Conservation (phyloP, 2,797 vertebrate species). For the Fratercula arctica region DNA sequence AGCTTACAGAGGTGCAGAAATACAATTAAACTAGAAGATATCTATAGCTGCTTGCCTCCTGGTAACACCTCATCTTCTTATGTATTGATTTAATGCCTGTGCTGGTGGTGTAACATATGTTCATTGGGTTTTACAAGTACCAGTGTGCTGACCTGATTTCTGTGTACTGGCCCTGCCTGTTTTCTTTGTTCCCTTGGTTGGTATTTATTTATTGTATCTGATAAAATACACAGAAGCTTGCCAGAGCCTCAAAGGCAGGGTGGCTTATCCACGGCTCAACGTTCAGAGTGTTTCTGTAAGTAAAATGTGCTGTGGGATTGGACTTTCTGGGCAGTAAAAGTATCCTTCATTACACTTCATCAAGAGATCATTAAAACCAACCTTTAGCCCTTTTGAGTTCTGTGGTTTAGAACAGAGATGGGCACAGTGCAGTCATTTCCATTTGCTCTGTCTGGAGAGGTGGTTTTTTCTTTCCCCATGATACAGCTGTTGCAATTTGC, state of each 20-base stretch:
- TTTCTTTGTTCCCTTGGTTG: background rate
- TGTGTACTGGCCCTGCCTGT: background rate
- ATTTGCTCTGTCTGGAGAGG: background rate
- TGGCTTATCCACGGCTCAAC: background rate
- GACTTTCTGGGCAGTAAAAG: background rate
- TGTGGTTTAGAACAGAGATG: background rate
- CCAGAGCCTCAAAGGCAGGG: background rate
- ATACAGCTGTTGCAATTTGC: background rate
- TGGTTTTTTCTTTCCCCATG: background rate
- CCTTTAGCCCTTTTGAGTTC: background rate
- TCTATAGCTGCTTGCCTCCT: background rate
- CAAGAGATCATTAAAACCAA: background rate
- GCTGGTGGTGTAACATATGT: background rate
- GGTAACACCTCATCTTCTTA: background rate
- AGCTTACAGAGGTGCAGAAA: slow-evolving; percentile 12
- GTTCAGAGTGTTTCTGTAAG: background rate
- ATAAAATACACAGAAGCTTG: background rate
- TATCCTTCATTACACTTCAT: background rate
- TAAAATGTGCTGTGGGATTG: background rate
- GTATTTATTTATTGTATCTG: background rate
- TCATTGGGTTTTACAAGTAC: background rate
- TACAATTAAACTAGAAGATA: slow-evolving; percentile 10
- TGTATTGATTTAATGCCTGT: background rate
- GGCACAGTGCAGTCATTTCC: background rate
- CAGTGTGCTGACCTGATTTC: background rate